Base-by-base conservation (phyloP, 2,797 vertebrate species). In the Gobionotothen gibberifrons region DNA sequence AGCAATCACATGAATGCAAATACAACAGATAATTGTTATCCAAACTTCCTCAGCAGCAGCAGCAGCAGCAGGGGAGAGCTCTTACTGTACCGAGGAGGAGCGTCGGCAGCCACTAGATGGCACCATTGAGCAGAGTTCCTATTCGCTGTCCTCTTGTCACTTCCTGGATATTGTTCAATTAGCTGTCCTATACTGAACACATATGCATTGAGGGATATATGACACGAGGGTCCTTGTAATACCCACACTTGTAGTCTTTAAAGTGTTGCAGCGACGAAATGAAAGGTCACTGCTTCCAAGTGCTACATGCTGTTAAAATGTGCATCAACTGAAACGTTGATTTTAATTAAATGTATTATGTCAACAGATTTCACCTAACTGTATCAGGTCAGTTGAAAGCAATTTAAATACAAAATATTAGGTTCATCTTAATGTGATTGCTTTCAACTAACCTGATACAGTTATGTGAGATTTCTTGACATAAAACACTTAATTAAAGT, bases 11-110 rank as follows among this genome's bases (percentile, higher is more conserved):
- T 91, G 92, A 93, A 93, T 92, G 90, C 93, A 94, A 94, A 94
- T 93, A 93, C 92, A 91, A 92, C 90, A 89, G 94, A 94, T 94
- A 93, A 93, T 90, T 94, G 89, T 93, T 88, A 93, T 93, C 90
- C 92, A 92, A 94, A 94, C 81, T 91, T 90, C 82, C 85, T 83
- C 72, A 54, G 87, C 83, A 82, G 74, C 74, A 74, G 85, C 81
- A 74, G 75, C n/a, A n/a, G n/a, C 71, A 82, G 72, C 51, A 65
- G 68, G 66, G 68, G 57, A 81, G 61, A 81, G 78, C 75, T 72
- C 60, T 65, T 43, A 76, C 76, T 86, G 77, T 72, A 75, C 54
- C 71, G 56, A 55, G 3, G 56, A 55, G 3, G 19, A 19, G 29
- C 69, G 36, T 1, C 3, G 48, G n/a, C 4, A 47, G 14, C 42